Evolutionary conservation across 2,888 invertebrate genomes (phyloP).

Genomic region (Campoplex nolae): DNA sequence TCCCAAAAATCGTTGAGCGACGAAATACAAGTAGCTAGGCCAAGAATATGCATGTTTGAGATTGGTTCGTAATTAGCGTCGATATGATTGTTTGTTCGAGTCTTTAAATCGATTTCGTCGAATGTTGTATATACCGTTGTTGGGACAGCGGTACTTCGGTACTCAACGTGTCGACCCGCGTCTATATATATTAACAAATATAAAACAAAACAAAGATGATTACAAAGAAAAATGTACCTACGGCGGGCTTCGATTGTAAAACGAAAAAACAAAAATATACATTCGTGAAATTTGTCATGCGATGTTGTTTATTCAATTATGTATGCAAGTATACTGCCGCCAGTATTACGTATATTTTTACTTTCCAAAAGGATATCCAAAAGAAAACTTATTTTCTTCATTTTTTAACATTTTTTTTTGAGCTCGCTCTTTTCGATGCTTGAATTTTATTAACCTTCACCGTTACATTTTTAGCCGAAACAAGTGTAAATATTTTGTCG

Average conservation of each 20-base stretch:
- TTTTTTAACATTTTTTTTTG: too few relatives aligned
- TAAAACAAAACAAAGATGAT: conserved; percentile 33
- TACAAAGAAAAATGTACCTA: conserved; percentile 75
- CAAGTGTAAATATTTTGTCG: too few relatives aligned
- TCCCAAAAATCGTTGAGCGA: not conserved
- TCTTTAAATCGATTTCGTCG: conserved; percentile 70
- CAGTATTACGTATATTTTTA: not conserved
- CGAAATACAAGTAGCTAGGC: not conserved
- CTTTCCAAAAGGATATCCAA: not conserved
- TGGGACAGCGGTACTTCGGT: too few relatives aligned
- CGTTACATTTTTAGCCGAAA: too few relatives aligned
- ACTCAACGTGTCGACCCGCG: too few relatives aligned
- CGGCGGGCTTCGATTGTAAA: conserved; percentile 79
- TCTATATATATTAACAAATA: not conserved
- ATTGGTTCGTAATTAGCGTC: conserved; percentile 1
- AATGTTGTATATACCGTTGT: conserved; percentile 68
- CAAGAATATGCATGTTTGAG: conserved; percentile 1
- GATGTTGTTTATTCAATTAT: conserved; percentile 30
- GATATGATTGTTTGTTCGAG: conserved; percentile 40
- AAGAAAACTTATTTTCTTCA: not conserved
- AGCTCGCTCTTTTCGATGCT: too few relatives aligned
- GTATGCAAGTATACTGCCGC: too few relatives aligned
- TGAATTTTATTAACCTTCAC: not conserved
- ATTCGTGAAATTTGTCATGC: conserved; percentile 77
- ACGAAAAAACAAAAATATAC: conserved; percentile 71